These are phyloP conservation scores for Netelia inedita DNA, from an alignment of 2,888 invertebrate genomes.

Conservation along the genomic window DNA sequence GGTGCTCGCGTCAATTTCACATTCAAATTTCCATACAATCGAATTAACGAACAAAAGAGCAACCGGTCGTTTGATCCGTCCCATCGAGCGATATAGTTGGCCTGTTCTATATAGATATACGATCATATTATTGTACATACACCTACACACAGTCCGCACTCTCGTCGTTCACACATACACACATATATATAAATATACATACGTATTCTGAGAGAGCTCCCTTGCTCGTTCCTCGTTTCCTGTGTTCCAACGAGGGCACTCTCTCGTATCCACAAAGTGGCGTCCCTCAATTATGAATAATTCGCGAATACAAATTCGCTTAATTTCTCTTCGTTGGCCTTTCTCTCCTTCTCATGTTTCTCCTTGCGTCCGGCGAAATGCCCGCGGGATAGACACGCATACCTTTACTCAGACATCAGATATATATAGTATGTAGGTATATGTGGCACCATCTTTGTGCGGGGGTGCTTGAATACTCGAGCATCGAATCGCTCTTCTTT, in stretches of 20 bases:
- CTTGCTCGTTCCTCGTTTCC: constrained; percentile 60
- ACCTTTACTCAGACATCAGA: not conserved
- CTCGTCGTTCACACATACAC: not conserved
- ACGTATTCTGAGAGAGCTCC: not conserved
- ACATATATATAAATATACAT: constrained; percentile 4
- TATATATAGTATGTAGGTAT: constrained; percentile 7
- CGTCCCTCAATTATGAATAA: constrained; percentile 82
- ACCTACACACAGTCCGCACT: constrained; percentile 19
- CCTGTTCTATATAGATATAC: constrained; percentile 21
- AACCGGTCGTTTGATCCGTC: constrained; percentile 83
- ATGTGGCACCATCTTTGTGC: constrained; percentile 12
- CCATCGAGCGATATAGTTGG: constrained; percentile 68
- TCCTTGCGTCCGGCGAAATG: constrained; percentile 51
- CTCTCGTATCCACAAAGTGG: constrained; percentile 75
- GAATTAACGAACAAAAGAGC: constrained; percentile 81
- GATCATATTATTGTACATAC: constrained; percentile 1
- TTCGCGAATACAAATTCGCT: constrained; percentile 80
- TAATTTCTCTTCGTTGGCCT: constrained; percentile 75
- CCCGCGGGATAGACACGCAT: constrained; percentile 48
- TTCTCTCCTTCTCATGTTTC: constrained; percentile 48
- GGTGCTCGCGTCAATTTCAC: constrained; percentile 78
- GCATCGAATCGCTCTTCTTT: constrained; percentile 47
- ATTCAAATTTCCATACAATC: constrained; percentile 83
- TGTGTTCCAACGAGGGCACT: constrained; percentile 66
- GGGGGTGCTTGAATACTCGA: constrained; percentile 55